Conservation (phyloP, 1,140 invertebrate genomes). For the Drosophila bifasciata region DNA sequence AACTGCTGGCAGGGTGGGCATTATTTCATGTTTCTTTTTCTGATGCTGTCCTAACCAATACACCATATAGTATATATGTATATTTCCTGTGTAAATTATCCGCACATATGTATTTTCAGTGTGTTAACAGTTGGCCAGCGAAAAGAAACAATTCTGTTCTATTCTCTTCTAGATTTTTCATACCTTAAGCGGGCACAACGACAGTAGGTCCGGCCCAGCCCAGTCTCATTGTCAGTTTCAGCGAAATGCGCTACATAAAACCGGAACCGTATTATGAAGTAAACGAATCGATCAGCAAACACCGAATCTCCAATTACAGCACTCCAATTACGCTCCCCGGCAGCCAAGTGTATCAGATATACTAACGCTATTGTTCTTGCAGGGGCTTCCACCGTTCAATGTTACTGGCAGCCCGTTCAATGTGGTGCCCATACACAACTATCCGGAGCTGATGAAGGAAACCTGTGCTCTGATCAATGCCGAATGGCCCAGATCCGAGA, state of each 20-base stretch:
- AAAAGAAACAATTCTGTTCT: constrained; percentile 57
- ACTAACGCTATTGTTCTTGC: constrained; percentile 39
- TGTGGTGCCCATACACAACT: constrained; percentile 88
- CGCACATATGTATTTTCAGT: constrained; percentile 12
- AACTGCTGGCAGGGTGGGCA: no score
- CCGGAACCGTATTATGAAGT: constrained; percentile 83
- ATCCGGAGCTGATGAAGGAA: constrained; percentile 87
- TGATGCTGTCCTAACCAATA: no score
- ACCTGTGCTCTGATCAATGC: constrained; percentile 91
- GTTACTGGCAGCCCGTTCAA: constrained; percentile 82
- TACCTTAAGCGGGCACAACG: constrained; percentile 47
- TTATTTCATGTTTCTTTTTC: no score
- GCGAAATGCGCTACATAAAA: constrained; percentile 81
- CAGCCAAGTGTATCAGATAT: not conserved
- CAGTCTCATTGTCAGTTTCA: constrained; percentile 50
- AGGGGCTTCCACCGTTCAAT: constrained; percentile 84
- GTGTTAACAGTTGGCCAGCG: constrained; percentile 20
- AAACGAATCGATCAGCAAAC: constrained; percentile 40
- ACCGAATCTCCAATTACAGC: constrained; percentile 17
- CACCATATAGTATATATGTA: constrained; percentile 1
- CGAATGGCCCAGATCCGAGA: constrained; percentile 91
- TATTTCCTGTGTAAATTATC: constrained; percentile 34
- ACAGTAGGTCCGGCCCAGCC: constrained; percentile 49
- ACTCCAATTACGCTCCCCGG: not conserved
- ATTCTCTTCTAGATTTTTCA: constrained; percentile 72